Base-by-base conservation (phyloP, 92 coral and sea anemone species). In the Siderastrea radians region DNA sequence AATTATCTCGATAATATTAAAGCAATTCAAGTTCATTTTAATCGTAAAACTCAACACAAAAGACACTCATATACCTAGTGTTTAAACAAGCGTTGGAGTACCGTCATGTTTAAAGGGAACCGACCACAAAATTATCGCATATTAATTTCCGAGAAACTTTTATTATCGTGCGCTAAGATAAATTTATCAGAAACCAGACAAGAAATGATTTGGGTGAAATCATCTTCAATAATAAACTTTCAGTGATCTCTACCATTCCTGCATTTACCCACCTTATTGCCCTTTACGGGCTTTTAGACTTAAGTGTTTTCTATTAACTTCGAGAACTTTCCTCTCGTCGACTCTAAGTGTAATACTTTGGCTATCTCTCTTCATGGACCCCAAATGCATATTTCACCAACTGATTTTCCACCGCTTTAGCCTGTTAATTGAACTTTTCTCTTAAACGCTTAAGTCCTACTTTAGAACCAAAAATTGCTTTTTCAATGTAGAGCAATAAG, bases 71-170 rank as follows among this genome's bases (percentile, higher is more conserved):
- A 58, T 68, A 17, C 16, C 55, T n/a, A 45, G 43, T 82, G 59
- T 82, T 71, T 74, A 17, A 59, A 70, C 59, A 59, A 82, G 86
- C 43, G 71, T 4, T 48, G 14, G 9, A n/a, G n/a, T 19, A n/a
- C 52, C 12, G 0, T 17, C 55, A 16, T 69, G 46, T 17, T 70
- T 70, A n/a, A 82, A 82, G 57, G 38, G 68, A 57, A 47, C 86
- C 86, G 86, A 82, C 86, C n/a, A 26, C 77, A 81, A 49, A 64
- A 11, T 68, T 15, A 4, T 12, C 43, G n/a, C 52, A 75, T 74
- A 44, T 38, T 50, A 62, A 79, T 79, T 62, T 79, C 83, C 59
- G 72, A 49, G 72, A 53, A 63, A n/a, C 83, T 19, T 79, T 47
- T 64, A 63, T 79, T 26, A 5, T 15, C 16, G 10, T 48, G 48